phyloP scores from a whole-genome alignment of 2,797 vertebrate species.

The Helostoma temminkii region DNA sequence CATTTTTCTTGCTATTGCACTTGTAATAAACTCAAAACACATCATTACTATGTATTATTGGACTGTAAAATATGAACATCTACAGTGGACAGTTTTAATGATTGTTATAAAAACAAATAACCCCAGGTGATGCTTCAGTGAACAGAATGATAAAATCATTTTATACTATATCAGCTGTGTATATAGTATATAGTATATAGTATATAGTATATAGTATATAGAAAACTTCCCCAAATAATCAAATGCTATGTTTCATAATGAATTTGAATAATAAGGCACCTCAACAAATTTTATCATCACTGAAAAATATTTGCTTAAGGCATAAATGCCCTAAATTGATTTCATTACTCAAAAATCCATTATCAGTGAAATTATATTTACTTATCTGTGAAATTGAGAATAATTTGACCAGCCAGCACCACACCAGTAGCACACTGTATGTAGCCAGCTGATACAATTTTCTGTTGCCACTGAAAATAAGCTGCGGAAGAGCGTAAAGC shows the following conservation, averaged over 20 bases:
- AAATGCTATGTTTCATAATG: conserved; percentile 46
- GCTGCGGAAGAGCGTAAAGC: conserved; percentile 23
- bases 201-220: too few relatives aligned
- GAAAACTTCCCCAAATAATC: conserved; percentile 43
- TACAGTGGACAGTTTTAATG: too few relatives aligned
- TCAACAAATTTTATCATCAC: conserved; percentile 44
- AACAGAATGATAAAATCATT: too few relatives aligned
- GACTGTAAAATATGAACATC: too few relatives aligned
- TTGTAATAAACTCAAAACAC: too few relatives aligned
- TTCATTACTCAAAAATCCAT: conserved; percentile 43
- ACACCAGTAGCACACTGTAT: conserved; percentile 28
- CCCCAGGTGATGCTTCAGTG: too few relatives aligned
- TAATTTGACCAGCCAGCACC: conserved; percentile 29
- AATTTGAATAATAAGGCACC: conserved; percentile 36
- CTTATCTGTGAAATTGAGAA: conserved; percentile 47
- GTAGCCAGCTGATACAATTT: conserved; percentile 30
- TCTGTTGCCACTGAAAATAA: conserved; percentile 34
- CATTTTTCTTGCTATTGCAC: too few relatives aligned
- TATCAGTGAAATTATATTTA: conserved; percentile 56
- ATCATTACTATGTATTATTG: too few relatives aligned
- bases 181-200: too few relatives aligned
- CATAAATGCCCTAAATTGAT: conserved; percentile 43
- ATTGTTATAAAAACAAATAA: too few relatives aligned
- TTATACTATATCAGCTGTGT: too few relatives aligned
- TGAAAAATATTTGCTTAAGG: conserved; percentile 39